Evolutionary conservation across 2,113 vertebrate species (phyloP), one percentile per base, ranked within the genome.

Genomic region (Ceyx melanurus): DNA sequence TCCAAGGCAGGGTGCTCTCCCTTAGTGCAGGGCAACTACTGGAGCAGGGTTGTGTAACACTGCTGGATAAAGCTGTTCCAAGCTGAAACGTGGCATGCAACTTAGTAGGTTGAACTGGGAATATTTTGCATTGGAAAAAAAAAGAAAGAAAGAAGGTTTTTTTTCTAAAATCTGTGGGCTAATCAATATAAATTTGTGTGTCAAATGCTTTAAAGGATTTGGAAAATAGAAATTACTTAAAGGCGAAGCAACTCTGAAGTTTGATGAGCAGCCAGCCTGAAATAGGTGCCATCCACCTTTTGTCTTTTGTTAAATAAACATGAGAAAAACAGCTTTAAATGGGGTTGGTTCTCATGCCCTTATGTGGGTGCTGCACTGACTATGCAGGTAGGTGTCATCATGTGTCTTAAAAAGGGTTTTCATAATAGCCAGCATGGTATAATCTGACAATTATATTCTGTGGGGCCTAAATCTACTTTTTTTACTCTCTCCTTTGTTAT

Each of bases 71-170:
- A 93, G 70, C 91, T 71, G 48, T 82, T 88, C 91, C 91, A 89
- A 89, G 80, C 57, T 91, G 88, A 89, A 94, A 96, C 68, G 82
- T 91, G 95, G 92, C 89, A 83, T 89, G 92, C 58, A 94, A 85
- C 89, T 86, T 82, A 89, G 89, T 90, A 91, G 91, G 64, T 46
- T 74, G 86, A 89, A 79, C 67, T 40, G 25, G 58, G 67, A 89
- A 71, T 82, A 40, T 75, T 90, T 86, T 51, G 12, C 16, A 8
- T 20, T 17, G 13, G 18, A 21, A 29, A 48, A 78, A 43, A 48
- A 48, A 4, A 60, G 9, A 23, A 28, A 23, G 25, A 73, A 53
- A 48, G 48, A 7, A 3, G 6, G 10, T 5, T n/a, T 4, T 29
- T 54, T 66, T 83, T 86, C 67, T 64, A 61, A 88, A 82, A 72